Conservation (phyloP, 1,140 invertebrate species). For the Macrosteles quadrilineatus region DNA sequence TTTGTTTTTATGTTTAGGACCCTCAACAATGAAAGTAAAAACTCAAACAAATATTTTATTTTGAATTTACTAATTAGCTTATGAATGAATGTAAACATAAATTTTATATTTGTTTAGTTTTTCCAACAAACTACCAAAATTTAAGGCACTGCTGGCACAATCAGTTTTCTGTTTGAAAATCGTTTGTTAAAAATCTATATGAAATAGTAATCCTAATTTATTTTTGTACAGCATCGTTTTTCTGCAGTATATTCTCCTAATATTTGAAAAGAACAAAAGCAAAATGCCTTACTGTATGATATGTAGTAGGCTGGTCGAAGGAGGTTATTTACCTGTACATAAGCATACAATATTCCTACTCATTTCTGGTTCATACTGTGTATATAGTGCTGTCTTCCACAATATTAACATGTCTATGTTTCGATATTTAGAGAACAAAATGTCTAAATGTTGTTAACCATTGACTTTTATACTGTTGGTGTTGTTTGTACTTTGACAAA, state of each 20-base stretch:
- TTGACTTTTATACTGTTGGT: slow-evolving; percentile 26
- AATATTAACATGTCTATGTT: slow-evolving; percentile 23
- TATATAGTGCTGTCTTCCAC: slow-evolving; percentile 25
- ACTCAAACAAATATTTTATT: no score
- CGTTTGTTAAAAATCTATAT: no score
- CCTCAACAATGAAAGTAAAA: no score
- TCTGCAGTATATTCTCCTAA: slow-evolving; percentile 4
- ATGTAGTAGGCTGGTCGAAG: not conserved
- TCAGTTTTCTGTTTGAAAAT: no score
- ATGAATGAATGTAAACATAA: no score
- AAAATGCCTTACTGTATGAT: slow-evolving; percentile 21
- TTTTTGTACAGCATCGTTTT: slow-evolving; percentile 8
- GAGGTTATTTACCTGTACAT: slow-evolving; percentile 1
- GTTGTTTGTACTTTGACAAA: slow-evolving; percentile 21
- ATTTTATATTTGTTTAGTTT: no score
- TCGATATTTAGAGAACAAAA: not conserved
- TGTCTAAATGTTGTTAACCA: slow-evolving; percentile 26
- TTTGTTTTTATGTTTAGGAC: no score
- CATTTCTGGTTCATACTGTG: not conserved
- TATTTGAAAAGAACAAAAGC: slow-evolving; percentile 23
- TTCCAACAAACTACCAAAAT: no score
- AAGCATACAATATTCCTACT: slow-evolving; percentile 19
- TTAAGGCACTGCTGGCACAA: slow-evolving; percentile 4
- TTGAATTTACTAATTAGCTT: no score
- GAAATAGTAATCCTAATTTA: slow-evolving; percentile 5